phyloP scores from a whole-genome alignment of 2,113 vertebrate species.

The Tenebrosternarchus preto region DNA sequence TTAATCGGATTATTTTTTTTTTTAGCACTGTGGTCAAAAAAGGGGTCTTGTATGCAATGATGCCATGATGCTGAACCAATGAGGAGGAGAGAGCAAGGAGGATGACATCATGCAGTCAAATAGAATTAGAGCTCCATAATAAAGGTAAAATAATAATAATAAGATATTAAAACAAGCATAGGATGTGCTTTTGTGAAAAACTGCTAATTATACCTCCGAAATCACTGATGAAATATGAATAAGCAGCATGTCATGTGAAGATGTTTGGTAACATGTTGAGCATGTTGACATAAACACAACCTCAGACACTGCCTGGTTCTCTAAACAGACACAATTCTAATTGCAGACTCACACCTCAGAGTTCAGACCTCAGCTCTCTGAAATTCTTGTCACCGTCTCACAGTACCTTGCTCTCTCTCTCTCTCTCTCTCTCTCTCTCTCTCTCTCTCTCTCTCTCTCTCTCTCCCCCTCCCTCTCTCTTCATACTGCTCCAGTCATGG shows the following conservation, averaged over 20 bases:
- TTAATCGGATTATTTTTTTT: no score
- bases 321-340: constrained; percentile 20
- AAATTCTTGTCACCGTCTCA: no score
- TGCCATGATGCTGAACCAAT: no score
- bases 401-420: background rate
- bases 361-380: background rate
- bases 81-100: no score
- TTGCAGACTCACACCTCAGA: constrained; percentile 9
- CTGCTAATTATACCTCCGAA: background rate
- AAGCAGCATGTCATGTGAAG: background rate
- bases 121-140: no score
- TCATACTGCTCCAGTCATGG: constrained; percentile 42
- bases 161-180: constrained; percentile 1
- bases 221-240: background rate
- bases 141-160: background rate
- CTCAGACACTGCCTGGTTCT: background rate
- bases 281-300: constrained; percentile 31
- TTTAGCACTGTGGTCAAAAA: no score
- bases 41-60: no score
- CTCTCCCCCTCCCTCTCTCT: constrained; percentile 44
- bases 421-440: background rate
- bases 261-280: background rate
- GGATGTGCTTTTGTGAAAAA: background rate
- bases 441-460: constrained; percentile 18
- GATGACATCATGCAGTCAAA: no score